Conservation (phyloP, 53 echinoderm and acorn worm genomes). For the Arbacia lixula region DNA sequence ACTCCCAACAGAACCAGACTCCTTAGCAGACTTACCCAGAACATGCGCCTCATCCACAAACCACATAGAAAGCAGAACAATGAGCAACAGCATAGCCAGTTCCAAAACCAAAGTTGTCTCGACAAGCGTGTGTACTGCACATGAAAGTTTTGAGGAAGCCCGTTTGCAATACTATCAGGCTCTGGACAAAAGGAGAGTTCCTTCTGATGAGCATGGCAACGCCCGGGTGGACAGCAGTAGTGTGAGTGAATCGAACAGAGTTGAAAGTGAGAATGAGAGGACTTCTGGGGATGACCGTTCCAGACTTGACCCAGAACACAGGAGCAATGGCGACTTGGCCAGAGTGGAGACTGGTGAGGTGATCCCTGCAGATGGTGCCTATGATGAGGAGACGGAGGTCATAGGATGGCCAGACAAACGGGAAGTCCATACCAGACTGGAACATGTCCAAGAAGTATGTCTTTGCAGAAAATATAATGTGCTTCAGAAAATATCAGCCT, state of each 20-base stretch:
- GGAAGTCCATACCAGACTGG: not conserved
- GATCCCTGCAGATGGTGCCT: not conserved
- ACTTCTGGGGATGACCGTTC: constrained; percentile 2
- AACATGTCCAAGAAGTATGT: no score
- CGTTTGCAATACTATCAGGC: constrained; percentile 5
- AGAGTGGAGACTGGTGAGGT: constrained; percentile 4
- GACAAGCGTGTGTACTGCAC: not conserved
- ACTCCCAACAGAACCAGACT: not conserved
- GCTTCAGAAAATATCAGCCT: no score
- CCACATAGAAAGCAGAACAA: constrained; percentile 1
- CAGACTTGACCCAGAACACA: not conserved
- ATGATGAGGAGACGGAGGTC: no score
- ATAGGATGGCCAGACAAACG: not conserved
- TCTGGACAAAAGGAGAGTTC: not conserved
- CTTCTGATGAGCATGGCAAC: constrained; percentile 15
- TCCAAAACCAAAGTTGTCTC: not conserved
- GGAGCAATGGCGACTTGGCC: not conserved
- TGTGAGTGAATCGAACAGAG: constrained; percentile 5
- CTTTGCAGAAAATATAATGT: no score
- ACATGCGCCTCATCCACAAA: constrained; percentile 28
- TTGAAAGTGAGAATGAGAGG: not conserved
- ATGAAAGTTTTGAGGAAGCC: constrained; percentile 33
- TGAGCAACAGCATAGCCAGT: not conserved
- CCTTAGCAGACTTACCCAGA: not conserved
- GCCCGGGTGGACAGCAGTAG: constrained; percentile 35